phyloP scores from a whole-genome alignment of 2,888 invertebrate species.

The Acleris cristana region DNA sequence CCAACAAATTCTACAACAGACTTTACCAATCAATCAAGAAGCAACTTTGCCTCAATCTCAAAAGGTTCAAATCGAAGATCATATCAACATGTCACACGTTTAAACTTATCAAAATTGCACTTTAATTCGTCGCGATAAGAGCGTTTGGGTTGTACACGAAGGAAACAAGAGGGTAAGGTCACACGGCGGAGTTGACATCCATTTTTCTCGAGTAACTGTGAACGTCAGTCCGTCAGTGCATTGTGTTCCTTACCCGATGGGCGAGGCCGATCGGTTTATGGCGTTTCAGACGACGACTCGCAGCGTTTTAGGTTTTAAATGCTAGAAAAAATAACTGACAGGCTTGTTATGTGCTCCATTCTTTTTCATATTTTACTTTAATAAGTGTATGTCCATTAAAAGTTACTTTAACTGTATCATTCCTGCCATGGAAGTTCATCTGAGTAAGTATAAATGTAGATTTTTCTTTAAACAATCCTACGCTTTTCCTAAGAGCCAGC shows the following conservation, averaged over 20 bases:
- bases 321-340: too few species aligned
- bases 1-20: background rate
- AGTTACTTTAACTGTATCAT: too few species aligned
- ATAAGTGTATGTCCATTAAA: too few species aligned
- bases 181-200: conserved; percentile 37
- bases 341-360: too few species aligned
- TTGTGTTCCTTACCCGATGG: conserved; percentile 27
- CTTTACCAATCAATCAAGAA: conserved; percentile 16
- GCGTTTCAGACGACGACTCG: conserved; percentile 8
- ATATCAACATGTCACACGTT: background rate
- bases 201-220: conserved; percentile 38
- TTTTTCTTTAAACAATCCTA: too few species aligned
- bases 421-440: too few species aligned
- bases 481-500: too few species aligned
- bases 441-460: too few species aligned
- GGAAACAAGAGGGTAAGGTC: conserved; percentile 32
- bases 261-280: conserved; percentile 14
- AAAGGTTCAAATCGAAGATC: conserved; percentile 16
- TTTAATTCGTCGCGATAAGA: conserved; percentile 1
- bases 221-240: conserved; percentile 31
- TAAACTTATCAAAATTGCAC: conserved; percentile 9
- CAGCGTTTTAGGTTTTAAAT: conserved; percentile 5
- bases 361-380: too few species aligned
- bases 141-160: background rate
- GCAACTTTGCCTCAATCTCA: conserved; percentile 14